Percentiles rank a stretch among this genome's conserved stretches.
phyloP scores from a whole-genome alignment of 2,113 vertebrate genomes.

The Strix aluco region DNA sequence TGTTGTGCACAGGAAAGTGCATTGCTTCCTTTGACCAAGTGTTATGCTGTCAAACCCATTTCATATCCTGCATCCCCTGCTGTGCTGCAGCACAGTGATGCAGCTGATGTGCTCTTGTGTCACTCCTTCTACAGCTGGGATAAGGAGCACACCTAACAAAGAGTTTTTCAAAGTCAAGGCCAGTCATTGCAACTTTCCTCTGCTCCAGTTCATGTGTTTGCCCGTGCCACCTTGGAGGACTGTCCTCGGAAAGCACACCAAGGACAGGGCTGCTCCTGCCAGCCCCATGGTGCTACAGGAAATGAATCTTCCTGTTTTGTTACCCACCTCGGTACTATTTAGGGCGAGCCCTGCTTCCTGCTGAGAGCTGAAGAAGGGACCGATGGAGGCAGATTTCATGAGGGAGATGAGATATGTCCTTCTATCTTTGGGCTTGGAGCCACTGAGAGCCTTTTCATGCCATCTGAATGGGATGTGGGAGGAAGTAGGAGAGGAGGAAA shows the following conservation, averaged over 20 bases:
- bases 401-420: neutral
- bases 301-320: constrained; percentile 59
- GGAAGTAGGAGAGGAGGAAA: neutral
- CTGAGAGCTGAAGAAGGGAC: neutral
- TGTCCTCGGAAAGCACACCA: neutral
- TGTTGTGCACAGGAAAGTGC: neutral
- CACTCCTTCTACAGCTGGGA: neutral
- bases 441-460: neutral
- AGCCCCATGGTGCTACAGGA: neutral
- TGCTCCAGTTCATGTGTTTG: neutral
- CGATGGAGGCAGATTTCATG: neutral
- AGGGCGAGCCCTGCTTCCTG: constrained; percentile 31
- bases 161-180: neutral
- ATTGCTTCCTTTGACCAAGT: neutral
- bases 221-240: neutral
- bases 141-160: neutral
- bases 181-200: neutral
- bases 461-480: constrained; percentile 5
- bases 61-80: neutral
- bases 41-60: neutral
- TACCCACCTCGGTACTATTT: constrained; percentile 13
- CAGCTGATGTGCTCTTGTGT: neutral
- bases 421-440: neutral
- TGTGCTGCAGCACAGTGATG: neutral
- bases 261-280: neutral